These are phyloP conservation scores for Embiotoca jacksoni DNA, from an alignment of 2,113 vertebrate species.

Conservation along the genomic window DNA sequence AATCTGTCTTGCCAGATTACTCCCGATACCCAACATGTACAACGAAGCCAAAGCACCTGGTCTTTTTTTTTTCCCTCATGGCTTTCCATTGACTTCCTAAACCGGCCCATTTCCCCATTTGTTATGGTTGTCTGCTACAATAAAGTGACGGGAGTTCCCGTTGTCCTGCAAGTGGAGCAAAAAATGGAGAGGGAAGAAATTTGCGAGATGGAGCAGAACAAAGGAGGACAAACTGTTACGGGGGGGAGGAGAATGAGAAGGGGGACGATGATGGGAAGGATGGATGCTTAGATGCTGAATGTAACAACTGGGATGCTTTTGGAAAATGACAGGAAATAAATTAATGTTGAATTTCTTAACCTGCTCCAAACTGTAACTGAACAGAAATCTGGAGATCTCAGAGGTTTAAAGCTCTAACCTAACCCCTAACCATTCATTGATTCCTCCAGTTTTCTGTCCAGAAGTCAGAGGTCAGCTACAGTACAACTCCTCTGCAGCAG, in stretches of 20 bases:
- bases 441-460: conserved; percentile 16
- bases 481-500: not conserved
- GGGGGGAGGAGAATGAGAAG: not conserved
- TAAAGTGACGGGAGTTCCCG: conserved; percentile 67
- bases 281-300: conserved; percentile 13
- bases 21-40: conserved; percentile 47
- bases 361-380: not conserved
- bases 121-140: conserved; percentile 71
- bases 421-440: not conserved
- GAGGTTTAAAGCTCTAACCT: too few relatives aligned
- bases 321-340: not conserved
- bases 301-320: not conserved
- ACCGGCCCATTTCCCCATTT: conserved; percentile 68
- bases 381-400: too few relatives aligned
- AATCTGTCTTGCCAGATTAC: conserved; percentile 58
- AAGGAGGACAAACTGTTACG: conserved; percentile 37
- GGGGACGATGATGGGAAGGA: not conserved
- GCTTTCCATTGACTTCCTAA: conserved; percentile 67
- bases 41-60: conserved; percentile 46
- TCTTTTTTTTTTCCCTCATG: conserved; percentile 38
- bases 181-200: conserved; percentile 46
- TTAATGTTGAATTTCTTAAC: not conserved
- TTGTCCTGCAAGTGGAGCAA: conserved; percentile 66
- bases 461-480: conserved; percentile 20
- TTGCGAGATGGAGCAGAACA: conserved; percentile 61